A percentile compares a stretch with the other conserved stretches of the same genome.
Conservation (phyloP, 2,113 vertebrate species). For the Lophochroa leadbeateri region DNA sequence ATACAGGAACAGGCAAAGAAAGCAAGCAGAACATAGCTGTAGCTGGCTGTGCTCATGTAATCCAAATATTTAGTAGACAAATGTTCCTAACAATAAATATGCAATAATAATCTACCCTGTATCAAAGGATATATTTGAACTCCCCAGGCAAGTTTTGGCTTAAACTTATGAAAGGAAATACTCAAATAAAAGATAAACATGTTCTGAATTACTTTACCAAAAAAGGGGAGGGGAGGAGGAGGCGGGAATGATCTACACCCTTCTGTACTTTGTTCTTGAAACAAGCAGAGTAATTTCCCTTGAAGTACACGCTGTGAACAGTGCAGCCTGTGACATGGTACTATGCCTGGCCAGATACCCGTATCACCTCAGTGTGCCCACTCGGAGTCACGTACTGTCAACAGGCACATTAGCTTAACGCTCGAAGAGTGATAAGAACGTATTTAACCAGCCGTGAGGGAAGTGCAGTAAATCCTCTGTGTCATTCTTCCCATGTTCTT, state of each 20-base stretch:
- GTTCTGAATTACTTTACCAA: neutral
- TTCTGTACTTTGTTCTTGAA: neutral
- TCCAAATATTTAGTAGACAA: conserved; percentile 20
- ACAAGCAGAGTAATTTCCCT: neutral
- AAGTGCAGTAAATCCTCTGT: neutral
- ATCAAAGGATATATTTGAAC: neutral
- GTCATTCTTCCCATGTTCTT: neutral
- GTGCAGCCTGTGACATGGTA: neutral
- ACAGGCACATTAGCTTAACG: neutral
- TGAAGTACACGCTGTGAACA: neutral
- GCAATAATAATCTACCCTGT: neutral
- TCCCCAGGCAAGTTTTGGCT: neutral
- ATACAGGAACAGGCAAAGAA: neutral
- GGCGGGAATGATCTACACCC: neutral
- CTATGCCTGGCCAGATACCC: neutral
- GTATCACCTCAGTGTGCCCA: neutral
- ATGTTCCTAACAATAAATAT: conserved; percentile 2
- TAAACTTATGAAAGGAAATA: neutral
- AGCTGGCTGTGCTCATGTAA: neutral
- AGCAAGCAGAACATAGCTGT: neutral
- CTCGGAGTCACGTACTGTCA: neutral
- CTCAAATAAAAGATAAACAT: neutral
- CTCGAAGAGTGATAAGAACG: neutral
- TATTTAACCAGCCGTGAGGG: neutral
- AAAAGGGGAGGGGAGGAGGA: neutral